phyloP scores from a whole-genome alignment of 2,797 vertebrate genomes.

The Gymnothorax reevesii region DNA sequence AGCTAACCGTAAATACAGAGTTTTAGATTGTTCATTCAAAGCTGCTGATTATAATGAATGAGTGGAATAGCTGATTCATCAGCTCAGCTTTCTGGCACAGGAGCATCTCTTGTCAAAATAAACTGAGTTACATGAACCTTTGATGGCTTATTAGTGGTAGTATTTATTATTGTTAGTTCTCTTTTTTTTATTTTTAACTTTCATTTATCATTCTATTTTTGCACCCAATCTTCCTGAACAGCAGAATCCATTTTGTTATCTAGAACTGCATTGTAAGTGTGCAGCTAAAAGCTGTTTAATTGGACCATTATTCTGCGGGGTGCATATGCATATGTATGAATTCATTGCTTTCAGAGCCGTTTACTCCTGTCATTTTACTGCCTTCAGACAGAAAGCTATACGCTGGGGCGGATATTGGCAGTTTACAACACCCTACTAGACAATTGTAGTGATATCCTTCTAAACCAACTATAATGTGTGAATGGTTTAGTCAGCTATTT shows the following conservation, averaged over 20 bases:
- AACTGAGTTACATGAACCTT: background rate
- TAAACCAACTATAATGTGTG: too few species aligned
- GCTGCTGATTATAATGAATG: background rate
- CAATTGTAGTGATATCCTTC: background rate
- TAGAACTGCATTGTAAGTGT: background rate
- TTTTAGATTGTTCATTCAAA: background rate
- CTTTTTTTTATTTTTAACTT: background rate
- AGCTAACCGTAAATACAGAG: background rate
- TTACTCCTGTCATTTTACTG: background rate
- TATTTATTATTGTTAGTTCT: background rate
- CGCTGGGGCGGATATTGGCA: background rate
- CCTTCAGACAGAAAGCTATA: background rate
- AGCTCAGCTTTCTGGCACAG: background rate
- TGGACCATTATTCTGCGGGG: background rate
- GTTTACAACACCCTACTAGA: background rate
- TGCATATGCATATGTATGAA: background rate
- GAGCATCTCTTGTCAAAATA: background rate
- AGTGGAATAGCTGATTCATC: background rate
- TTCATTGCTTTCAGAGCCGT: background rate
- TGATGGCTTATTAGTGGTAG: background rate
- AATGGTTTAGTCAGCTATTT: too few species aligned
- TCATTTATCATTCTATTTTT: background rate
- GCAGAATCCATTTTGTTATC: background rate
- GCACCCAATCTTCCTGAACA: background rate
- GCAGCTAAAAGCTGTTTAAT: background rate